Evolutionary conservation across 2,797 vertebrate genomes (phyloP).

Genomic region (Nyctibius grandis): DNA sequence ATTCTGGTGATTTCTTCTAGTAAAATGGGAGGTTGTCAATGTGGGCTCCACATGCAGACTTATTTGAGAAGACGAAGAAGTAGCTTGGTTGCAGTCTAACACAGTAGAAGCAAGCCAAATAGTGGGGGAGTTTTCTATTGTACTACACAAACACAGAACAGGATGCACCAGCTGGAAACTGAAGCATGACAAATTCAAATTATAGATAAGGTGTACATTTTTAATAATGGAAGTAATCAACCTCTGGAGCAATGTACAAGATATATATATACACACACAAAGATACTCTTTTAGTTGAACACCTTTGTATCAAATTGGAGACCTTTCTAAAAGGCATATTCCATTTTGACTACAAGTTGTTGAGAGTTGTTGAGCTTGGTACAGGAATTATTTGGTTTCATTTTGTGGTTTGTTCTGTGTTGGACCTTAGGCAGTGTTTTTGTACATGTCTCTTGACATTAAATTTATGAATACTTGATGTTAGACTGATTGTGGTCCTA

Average conservation of each 20-base stretch:
- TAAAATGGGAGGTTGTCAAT: neutral
- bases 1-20: neutral
- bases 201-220: neutral
- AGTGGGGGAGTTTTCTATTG: neutral
- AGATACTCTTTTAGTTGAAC: neutral
- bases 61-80: neutral
- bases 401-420: neutral
- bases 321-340: neutral
- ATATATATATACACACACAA: neutral
- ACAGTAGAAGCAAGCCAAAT: neutral
- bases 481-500: neutral
- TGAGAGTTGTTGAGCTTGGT: neutral
- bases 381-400: neutral
- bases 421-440: neutral
- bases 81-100: neutral
- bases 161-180: neutral
- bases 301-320: neutral
- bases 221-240: neutral
- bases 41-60: neutral
- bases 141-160: neutral
- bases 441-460: neutral
- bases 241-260: neutral
- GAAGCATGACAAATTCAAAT: neutral
- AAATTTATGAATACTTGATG: neutral
- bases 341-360: neutral